Evolutionary conservation across 2,113 vertebrate genomes (phyloP), one percentile per base, ranked within the genome.

Genomic region (Addax nasomaculatus): DNA sequence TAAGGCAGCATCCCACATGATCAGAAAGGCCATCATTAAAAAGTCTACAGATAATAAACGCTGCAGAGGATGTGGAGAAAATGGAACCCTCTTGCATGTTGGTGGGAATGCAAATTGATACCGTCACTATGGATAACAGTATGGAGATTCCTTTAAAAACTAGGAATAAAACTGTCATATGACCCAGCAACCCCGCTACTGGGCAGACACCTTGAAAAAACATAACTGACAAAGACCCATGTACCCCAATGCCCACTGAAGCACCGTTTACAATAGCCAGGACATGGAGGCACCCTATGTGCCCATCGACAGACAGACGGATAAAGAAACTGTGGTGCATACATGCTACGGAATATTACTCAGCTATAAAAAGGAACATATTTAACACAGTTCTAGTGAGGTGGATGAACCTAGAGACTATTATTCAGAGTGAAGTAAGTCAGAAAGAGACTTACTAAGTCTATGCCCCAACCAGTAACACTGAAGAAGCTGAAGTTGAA

Each of bases 321-420:
- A 3, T 25, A 25, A 25, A 25, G 36, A 43, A 25, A 25, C 11
- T 39, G 36, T 6, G n/a, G 21, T 12, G 12, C 21, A 25, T 23
- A 1, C 0, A 13, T 16, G 14, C 67, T 3, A 13, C 23, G 11
- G 70, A 43, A 12, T 25, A 25, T 2, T 21, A 3, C 70, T 73
- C 23, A 43, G 21, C 70, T 73, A 13, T 3, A 25, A 13, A 70
- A 25, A 73, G 36, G 67, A 25, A 3, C 5, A 7, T 2, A 13
- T 39, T 25, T 25, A 13, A 39, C n/a, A 39, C 36, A 39, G 67
- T 25, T 25, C 36, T 3, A 25, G 21, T 39, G 21, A 39, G 36
- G 67, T 6, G 10, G 67, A 39, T 23, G 67, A 39, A 6, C n/a
- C 67, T 39, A 6, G 19, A 23, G 19, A 36, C 21, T 39, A 6